Percentiles rank a stretch among this genome's conserved stretches.
phyloP scores from a whole-genome alignment of 64 coral and sea anemone species.

The Pocillopora damicornis region DNA sequence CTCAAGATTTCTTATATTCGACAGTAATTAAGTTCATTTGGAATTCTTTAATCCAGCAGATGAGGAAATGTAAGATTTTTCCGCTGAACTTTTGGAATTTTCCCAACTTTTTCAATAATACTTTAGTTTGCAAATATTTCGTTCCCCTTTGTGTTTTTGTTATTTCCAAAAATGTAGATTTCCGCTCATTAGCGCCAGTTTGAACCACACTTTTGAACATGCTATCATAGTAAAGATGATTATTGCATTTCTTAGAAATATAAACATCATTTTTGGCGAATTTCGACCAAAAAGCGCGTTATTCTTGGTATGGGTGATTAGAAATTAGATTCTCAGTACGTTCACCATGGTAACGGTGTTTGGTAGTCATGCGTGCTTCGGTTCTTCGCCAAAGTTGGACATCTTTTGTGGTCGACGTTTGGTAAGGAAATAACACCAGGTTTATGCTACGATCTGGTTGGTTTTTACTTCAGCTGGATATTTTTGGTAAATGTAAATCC shows the following conservation, averaged over 20 bases:
- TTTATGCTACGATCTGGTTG: conserved; percentile 18
- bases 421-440: not conserved
- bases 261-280: not conserved
- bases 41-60: no score
- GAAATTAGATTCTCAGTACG: not conserved
- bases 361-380: conserved; percentile 39
- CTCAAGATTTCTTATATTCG: no score
- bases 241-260: not conserved
- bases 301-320: not conserved
- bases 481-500: not conserved
- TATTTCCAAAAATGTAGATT: not conserved
- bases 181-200: not conserved
- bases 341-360: conserved; percentile 32
- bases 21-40: no score
- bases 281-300: not conserved
- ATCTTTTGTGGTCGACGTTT: not conserved
- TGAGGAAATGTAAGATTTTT: no score
- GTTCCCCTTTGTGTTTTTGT: not conserved
- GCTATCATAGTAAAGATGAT: not conserved
- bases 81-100: not conserved
- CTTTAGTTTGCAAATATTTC: not conserved
- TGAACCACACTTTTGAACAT: not conserved
- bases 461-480: not conserved
- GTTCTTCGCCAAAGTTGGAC: not conserved
- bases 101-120: not conserved